A percentile compares a stretch with the other conserved stretches of the same genome.
phyloP scores from a whole-genome alignment of 2,888 invertebrate species.

The Anodontia alba region DNA sequence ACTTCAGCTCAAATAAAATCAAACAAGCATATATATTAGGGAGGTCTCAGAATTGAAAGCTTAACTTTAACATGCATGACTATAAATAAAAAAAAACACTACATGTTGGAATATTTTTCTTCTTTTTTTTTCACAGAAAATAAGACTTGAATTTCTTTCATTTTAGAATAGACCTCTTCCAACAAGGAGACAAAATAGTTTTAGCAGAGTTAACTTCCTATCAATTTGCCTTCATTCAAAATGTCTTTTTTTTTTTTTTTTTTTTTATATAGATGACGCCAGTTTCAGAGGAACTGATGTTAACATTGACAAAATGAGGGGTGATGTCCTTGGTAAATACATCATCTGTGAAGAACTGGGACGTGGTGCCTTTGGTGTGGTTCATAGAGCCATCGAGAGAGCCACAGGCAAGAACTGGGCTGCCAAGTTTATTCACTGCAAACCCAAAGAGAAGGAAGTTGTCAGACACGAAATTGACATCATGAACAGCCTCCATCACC shows the following conservation, averaged over 20 bases:
- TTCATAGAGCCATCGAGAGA: conserved; percentile 85
- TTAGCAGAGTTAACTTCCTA: no score
- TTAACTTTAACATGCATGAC: no score
- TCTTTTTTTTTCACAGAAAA: no score
- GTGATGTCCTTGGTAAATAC: conserved; percentile 82
- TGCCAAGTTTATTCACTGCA: conserved; percentile 85
- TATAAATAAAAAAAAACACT: no score
- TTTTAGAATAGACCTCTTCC: no score
- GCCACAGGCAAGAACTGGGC: conserved; percentile 85
- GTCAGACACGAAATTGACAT: conserved; percentile 85
- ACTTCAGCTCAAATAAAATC: no score
- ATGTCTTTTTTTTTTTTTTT: not conserved
- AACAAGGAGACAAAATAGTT: no score
- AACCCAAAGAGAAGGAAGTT: conserved; percentile 84
- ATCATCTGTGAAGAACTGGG: conserved; percentile 84
- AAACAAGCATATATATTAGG: no score
- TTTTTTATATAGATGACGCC: conserved; percentile 63
- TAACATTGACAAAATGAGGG: conserved; percentile 78
- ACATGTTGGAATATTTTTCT: no score
- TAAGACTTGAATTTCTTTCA: no score
- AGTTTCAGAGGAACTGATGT: conserved; percentile 74
- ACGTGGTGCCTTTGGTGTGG: conserved; percentile 85
- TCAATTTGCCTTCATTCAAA: no score
- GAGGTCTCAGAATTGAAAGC: no score
- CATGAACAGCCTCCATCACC: conserved; percentile 85